Evolutionary conservation across 2,888 invertebrate genomes (phyloP).

Genomic region (Ochlodes sylvanus): DNA sequence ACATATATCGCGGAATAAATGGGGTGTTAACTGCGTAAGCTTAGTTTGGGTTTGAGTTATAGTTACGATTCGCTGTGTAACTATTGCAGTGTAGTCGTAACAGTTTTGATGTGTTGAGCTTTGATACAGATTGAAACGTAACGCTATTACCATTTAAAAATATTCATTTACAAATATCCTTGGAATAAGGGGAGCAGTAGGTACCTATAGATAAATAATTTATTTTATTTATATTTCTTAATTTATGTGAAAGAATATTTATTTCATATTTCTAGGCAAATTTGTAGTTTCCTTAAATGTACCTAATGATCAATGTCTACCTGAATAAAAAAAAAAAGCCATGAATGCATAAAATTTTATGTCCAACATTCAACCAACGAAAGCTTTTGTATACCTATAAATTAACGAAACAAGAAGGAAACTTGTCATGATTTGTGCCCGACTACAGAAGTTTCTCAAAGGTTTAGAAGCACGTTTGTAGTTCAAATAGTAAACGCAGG

Average conservation of each 20-base stretch:
- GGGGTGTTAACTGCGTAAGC: conserved; percentile 30
- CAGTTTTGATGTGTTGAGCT: neutral
- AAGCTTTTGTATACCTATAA: conserved; percentile 6
- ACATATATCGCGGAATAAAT: conserved; percentile 34
- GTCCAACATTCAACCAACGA: neutral
- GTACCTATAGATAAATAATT: too few species aligned
- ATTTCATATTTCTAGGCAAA: too few species aligned
- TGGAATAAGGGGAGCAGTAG: too few species aligned
- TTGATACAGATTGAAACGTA: neutral
- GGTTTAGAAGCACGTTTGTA: conserved; percentile 33
- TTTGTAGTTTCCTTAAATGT: too few species aligned
- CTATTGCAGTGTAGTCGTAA: neutral
- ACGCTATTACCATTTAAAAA: too few species aligned
- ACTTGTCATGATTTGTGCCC: conserved; percentile 14
- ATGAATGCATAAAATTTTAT: neutral
- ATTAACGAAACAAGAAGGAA: conserved; percentile 8
- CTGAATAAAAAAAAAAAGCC: too few species aligned
- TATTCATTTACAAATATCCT: too few species aligned
- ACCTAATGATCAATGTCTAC: too few species aligned
- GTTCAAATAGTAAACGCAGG: conserved; percentile 24
- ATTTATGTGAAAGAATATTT: too few species aligned
- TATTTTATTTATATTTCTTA: too few species aligned
- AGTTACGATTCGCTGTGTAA: conserved; percentile 13
- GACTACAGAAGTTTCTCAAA: conserved; percentile 32
- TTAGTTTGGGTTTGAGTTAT: conserved; percentile 26